Evolutionary conservation across 2,797 vertebrate genomes (phyloP).

Genomic region (Eurystomus glaucurus): DNA sequence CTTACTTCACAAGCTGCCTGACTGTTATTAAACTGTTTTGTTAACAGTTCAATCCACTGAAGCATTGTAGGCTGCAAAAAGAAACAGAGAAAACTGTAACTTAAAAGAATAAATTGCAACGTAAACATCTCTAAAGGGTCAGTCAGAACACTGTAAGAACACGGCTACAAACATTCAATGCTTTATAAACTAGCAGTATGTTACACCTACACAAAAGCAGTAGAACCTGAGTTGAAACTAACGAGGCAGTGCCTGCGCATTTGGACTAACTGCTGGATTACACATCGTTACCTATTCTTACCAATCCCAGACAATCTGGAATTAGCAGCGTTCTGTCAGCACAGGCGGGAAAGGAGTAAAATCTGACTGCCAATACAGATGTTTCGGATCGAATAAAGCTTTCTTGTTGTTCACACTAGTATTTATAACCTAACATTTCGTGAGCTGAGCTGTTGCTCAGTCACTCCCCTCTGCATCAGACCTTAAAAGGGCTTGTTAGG

Average conservation of each 20-base stretch:
- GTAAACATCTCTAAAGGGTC: background rate
- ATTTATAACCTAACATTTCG: background rate
- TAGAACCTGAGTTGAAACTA: background rate
- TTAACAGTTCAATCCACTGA: conserved; percentile 98
- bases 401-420: background rate
- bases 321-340: background rate
- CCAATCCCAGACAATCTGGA: background rate
- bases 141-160: background rate
- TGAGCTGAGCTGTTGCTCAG: background rate
- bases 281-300: background rate
- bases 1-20: conserved; percentile 97
- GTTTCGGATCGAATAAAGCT: background rate
- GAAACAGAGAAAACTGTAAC: conserved; percentile 28
- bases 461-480: background rate
- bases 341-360: background rate
- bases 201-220: background rate
- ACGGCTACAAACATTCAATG: background rate
- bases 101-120: background rate
- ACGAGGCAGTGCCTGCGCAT: background rate
- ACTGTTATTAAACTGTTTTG: conserved; percentile 99
- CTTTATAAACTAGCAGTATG: background rate
- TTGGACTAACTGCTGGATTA: background rate
- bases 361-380: background rate
- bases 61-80: conserved; percentile 95
- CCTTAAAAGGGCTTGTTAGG: background rate